Percentiles rank a stretch among this genome's conserved stretches.
Conservation (phyloP, 2,797 vertebrate species). For the Prionace glauca region DNA sequence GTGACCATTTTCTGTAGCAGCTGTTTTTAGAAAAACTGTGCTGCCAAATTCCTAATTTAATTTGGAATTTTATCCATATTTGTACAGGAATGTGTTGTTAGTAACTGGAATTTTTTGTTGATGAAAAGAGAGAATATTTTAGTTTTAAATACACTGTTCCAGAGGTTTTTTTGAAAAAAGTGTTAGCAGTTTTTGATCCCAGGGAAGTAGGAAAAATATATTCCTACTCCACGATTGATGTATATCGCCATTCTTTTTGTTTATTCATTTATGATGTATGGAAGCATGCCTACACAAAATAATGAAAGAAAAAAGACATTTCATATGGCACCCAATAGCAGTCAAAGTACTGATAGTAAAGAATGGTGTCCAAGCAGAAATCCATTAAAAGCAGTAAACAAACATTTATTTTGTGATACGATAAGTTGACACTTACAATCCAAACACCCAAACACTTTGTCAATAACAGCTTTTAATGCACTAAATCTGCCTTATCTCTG, state of each 20-base stretch:
- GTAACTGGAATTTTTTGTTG: constrained; percentile 35
- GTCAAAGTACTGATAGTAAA: not conserved
- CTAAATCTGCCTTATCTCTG: not conserved
- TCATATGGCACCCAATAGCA: not conserved
- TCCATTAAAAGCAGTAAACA: not conserved
- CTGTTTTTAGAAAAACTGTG: constrained; percentile 36
- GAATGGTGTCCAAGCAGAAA: not conserved
- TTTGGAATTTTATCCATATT: constrained; percentile 37
- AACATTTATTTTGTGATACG: not conserved
- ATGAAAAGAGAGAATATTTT: constrained; percentile 26
- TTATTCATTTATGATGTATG: not conserved
- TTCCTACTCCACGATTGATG: not conserved
- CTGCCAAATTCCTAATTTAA: constrained; percentile 38
- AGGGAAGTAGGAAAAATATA: not conserved
- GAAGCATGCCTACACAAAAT: not conserved
- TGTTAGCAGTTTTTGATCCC: not conserved
- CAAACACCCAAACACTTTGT: not conserved
- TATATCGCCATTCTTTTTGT: constrained; percentile 4
- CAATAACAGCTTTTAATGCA: not conserved
- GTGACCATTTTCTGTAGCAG: constrained; percentile 35
- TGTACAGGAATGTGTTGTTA: constrained; percentile 37
- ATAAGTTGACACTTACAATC: not conserved
- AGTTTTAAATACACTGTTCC: constrained; percentile 28
- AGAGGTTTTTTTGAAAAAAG: constrained; percentile 10
- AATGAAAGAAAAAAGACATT: not conserved